These are phyloP conservation scores for Dicaeum eximium DNA, from an alignment of 2,113 vertebrate genomes.

Conservation along the genomic window DNA sequence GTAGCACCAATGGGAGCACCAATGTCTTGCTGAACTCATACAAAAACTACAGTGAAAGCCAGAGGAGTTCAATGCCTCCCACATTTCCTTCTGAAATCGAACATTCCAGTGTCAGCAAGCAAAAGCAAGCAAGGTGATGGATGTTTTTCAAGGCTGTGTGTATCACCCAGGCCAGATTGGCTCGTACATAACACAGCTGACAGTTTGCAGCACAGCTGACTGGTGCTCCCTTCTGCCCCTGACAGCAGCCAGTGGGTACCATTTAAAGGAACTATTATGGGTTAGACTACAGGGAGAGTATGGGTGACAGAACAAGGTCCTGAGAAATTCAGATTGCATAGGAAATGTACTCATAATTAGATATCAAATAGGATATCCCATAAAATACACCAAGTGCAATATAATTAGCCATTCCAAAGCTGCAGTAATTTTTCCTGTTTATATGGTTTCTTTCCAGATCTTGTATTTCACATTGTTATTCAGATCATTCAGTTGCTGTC, in stretches of 20 bases:
- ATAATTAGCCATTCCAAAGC: constrained; percentile 21
- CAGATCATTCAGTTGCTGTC: background rate
- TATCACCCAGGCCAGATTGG: background rate
- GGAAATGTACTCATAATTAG: constrained; percentile 41
- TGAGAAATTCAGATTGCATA: background rate
- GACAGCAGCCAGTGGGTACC: background rate
- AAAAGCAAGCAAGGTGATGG: background rate
- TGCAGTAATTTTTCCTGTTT: constrained; percentile 18
- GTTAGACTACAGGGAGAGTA: background rate
- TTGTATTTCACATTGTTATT: constrained; percentile 3
- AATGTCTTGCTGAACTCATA: background rate
- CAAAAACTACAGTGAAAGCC: background rate
- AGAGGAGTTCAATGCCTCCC: background rate
- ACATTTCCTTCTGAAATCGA: background rate
- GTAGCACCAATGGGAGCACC: background rate
- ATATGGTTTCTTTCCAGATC: constrained; percentile 8
- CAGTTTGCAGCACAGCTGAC: background rate
- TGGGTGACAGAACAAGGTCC: background rate
- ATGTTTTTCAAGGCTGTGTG: background rate
- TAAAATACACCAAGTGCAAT: constrained; percentile 20
- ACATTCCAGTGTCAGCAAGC: background rate
- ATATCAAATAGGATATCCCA: constrained; percentile 27
- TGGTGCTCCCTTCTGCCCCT: background rate
- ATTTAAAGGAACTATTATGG: background rate
- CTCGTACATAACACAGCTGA: background rate